Conservation (phyloP, 2,888 invertebrate genomes). For the Ceriagrion tenellum region DNA sequence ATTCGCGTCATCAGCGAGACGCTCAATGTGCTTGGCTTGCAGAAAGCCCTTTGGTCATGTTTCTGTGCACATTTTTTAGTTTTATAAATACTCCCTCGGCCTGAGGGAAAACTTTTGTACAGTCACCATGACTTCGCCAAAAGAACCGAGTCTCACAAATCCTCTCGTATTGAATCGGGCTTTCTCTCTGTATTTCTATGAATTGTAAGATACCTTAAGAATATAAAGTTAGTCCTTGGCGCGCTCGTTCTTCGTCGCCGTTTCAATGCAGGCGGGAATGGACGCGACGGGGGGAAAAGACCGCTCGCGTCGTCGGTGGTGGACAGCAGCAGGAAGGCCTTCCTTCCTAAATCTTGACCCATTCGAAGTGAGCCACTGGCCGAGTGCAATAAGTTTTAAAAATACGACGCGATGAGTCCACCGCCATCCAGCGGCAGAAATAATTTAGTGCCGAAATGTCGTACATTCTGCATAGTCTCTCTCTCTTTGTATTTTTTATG, state of each 20-base stretch:
- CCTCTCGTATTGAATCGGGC: neutral
- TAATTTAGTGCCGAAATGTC: constrained; percentile 3
- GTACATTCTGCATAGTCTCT: constrained; percentile 20
- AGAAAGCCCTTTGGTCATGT: neutral
- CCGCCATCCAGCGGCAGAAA: neutral
- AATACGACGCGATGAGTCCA: neutral
- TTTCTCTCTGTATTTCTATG: neutral
- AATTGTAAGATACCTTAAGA: neutral
- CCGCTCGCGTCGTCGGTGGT: neutral
- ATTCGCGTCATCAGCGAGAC: neutral
- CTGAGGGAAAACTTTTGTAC: neutral
- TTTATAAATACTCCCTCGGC: neutral
- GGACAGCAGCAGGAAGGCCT: neutral
- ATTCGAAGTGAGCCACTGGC: neutral
- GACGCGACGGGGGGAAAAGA: neutral
- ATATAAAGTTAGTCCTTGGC: neutral
- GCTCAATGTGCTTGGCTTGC: neutral
- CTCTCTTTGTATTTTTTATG: neutral
- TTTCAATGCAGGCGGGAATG: neutral
- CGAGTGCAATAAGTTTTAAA: neutral
- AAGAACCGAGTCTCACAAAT: neutral
- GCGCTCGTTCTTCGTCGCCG: neutral
- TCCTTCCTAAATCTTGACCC: constrained; percentile 4
- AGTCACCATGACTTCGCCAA: neutral
- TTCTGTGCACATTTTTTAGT: neutral